Base-by-base conservation (phyloP, 2,888 invertebrate species). In the Octonoba sinensis region DNA sequence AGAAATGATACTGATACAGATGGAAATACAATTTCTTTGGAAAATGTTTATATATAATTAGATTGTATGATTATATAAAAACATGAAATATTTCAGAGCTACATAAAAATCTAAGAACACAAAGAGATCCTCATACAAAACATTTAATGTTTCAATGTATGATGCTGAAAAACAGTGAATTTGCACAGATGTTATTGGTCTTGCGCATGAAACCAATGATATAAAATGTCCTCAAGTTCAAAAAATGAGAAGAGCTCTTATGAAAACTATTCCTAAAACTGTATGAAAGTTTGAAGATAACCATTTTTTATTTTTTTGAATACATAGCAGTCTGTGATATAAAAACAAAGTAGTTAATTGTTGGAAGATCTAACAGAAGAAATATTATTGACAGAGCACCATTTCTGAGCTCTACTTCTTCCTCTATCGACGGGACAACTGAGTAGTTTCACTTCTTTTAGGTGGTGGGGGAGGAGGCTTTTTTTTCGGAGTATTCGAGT, bases 381-480 rank as follows among this genome's bases (percentile, higher is more conserved):
- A 78, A 49, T 60, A 44, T 60, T 47, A 64, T 27, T 56, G 54
- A 16, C 22, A 62, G 73, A 81, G 79, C 79, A 81, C 79, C 79
- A 62, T 27, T 64, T 56, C 51, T 81, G 79, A 79, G 79, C 79
- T 56, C 78, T 47, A 22, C n/a, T 49, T 22, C 54, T 56, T 47
- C 27, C 62, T 36, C 47, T 79, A 79, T 62, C 73, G 73, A 13
- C 27, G 67, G 20, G 87, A 83, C 57, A 94, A 89, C 86, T 94
- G 94, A n/a, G 94, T 95, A n/a, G 93, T 93, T 87, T 95, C 95
- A 87, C 94, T 94, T 83, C 96, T 92, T 86, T 94, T 94, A 1
- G 96, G 95, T n/a, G 95, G 95, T 47, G 95, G 95, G 2, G 96
- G 96, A 16, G 96, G 96, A 60, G 95, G 95, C 85, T 93, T 90